Evolutionary conservation across 1,140 invertebrate genomes (phyloP).

Genomic region (Lamellibrachia luymesi): DNA sequence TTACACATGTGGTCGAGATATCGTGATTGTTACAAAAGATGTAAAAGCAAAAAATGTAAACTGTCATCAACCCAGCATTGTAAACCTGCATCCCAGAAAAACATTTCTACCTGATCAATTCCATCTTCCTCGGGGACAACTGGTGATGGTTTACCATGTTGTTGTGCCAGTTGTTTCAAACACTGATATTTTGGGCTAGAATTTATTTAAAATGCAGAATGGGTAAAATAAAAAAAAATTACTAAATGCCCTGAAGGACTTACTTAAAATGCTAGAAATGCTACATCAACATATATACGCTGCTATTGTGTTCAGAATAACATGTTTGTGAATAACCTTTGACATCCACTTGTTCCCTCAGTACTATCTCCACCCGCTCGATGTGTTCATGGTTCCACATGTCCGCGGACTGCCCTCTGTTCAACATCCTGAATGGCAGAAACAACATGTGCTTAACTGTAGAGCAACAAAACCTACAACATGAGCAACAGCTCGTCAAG

Average conservation of each 20-base stretch:
- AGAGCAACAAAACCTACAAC: neutral
- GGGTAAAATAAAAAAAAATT: no score
- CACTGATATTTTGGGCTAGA: neutral
- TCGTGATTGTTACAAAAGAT: neutral
- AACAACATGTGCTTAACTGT: neutral
- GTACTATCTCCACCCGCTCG: conserved; percentile 51
- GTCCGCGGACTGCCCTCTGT: conserved; percentile 39
- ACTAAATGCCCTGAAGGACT: neutral
- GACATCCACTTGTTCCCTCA: conserved; percentile 51
- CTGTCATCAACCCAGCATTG: neutral
- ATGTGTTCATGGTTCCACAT: conserved; percentile 48
- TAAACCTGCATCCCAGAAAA: no score
- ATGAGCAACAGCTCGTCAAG: no score
- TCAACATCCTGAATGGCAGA: conserved; percentile 38
- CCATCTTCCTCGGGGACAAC: no score
- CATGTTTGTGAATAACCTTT: conserved; percentile 41
- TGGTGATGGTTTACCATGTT: no score
- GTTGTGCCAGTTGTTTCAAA: neutral
- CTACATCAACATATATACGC: neutral
- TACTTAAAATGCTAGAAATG: neutral
- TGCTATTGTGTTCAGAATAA: neutral
- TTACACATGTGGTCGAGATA: neutral
- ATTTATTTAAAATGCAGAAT: neutral
- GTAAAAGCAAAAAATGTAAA: neutral
- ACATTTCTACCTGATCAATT: no score